Evolutionary conservation across 2,797 vertebrate genomes (phyloP).

Genomic region (Coranthus polyacanthus): DNA sequence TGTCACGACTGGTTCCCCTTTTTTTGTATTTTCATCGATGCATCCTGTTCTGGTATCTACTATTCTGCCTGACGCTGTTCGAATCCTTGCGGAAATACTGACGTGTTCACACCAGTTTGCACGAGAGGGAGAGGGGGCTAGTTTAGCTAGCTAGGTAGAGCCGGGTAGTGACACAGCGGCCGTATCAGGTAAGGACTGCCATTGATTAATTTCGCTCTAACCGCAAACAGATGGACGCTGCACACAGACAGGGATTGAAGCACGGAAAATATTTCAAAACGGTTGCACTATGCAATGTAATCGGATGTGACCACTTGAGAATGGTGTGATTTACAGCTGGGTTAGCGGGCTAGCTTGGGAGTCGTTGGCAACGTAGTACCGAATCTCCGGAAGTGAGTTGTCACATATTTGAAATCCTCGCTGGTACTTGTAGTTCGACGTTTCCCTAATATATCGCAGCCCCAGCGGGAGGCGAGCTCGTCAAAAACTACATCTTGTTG

Average conservation of each 20-base stretch:
- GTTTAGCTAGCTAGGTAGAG: constrained; percentile 80
- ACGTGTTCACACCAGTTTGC: constrained; percentile 83
- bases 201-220: constrained; percentile 21
- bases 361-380: constrained; percentile 41
- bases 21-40: background rate
- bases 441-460: fast-evolving
- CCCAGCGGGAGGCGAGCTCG: background rate
- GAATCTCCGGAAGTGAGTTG: constrained; percentile 88
- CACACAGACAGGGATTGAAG: fast-evolving
- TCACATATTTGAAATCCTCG: constrained; percentile 56
- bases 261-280: background rate
- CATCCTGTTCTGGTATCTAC: constrained; percentile 48
- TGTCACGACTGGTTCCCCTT: no score
- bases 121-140: constrained; percentile 75
- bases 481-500: constrained; percentile 68
- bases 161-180: constrained; percentile 86
- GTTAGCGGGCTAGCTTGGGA: constrained; percentile 59
- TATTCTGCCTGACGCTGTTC: constrained; percentile 45
- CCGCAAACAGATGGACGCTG: background rate
- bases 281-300: background rate
- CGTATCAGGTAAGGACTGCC: constrained; percentile 81
- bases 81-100: constrained; percentile 81
- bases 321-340: constrained; percentile 38
- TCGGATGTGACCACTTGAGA: background rate
- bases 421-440: constrained; percentile 81